phyloP scores from a whole-genome alignment of 2,888 invertebrate species.

The Spicauda simplicius region DNA sequence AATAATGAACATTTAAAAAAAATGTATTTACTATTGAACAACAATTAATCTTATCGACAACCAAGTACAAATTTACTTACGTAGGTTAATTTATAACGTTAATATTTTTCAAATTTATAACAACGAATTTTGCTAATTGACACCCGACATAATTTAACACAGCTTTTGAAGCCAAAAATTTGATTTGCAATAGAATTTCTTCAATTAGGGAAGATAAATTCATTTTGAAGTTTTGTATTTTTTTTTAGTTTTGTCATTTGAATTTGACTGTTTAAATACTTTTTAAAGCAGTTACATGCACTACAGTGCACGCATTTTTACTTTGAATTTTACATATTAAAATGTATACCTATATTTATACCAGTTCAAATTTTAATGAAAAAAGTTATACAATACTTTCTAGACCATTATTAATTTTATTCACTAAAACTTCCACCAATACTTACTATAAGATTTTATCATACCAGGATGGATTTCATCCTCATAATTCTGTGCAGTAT shows the following conservation, averaged over 20 bases:
- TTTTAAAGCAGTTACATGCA: not conserved
- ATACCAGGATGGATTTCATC: too few relatives aligned
- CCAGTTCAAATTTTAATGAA: too few relatives aligned
- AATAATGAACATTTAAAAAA: too few relatives aligned
- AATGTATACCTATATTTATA: too few relatives aligned
- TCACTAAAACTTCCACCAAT: too few relatives aligned
- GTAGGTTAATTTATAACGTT: slow-evolving; percentile 59
- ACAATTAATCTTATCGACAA: slow-evolving; percentile 15
- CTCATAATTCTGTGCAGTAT: too few relatives aligned
- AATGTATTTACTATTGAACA: too few relatives aligned
- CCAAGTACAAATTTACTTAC: slow-evolving; percentile 46
- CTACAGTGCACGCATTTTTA: too few relatives aligned
- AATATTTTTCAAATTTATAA: slow-evolving; percentile 78
- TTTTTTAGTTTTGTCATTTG: slow-evolving; percentile 45
- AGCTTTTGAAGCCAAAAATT: slow-evolving; percentile 78
- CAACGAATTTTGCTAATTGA: slow-evolving; percentile 73
- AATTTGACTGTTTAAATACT: not conserved
- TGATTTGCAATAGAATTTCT: slow-evolving; percentile 75
- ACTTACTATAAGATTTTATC: too few relatives aligned
- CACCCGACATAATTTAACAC: slow-evolving; percentile 83
- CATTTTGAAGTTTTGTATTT: slow-evolving; percentile 73
- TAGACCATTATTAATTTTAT: too few relatives aligned
- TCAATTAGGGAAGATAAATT: slow-evolving; percentile 82
- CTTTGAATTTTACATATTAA: too few relatives aligned
- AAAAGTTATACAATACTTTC: too few relatives aligned